Evolutionary conservation across 30 jellyfish, hydroid and myxozoan genomes (phyloP), one percentile per base, ranked within the genome.

Genomic region (Catostylus mosaicus): DNA sequence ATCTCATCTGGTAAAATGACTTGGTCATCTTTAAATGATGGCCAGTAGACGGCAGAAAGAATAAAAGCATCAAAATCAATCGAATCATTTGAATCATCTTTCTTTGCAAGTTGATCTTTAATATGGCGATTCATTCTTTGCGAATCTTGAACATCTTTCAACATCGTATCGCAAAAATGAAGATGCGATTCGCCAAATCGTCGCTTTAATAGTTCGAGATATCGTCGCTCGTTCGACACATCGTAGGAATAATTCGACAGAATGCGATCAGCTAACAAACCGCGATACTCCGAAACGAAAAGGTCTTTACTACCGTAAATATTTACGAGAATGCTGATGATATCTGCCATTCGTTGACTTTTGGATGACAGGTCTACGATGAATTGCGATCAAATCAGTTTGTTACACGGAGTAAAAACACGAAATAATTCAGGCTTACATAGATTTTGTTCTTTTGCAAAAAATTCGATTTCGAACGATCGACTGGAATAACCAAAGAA

Each of bases 281-380:
- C 75, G n/a, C 97, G 82, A 47, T 95, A 95, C 69, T 85, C 98
- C 60, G 97, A 88, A 7, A 89, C 99, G 64, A 94, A 94, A 59
- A 84, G 75, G 64, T 94, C 99, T 77, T 94, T 96, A 82, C 97
- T 88, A 40, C 99, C 99, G 78, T 94, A 94, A 32, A 94, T 88
- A 83, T 94, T 94, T 45, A 94, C 97, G 9, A 94, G 95, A 5
- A 94, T 87, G 68, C 90, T 94, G 57, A 94, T 88, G 75, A 94
- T 94, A 73, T 94, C 99, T 1, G 99, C 96, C 40, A 96, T 94
- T 31, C 99, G 52, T 65, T 94, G 97, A 45, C 90, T 66, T 47
- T 81, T 94, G 16, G 97, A 81, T 1, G 97, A 82, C 24, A 83
- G 33, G 57, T 88, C 98, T 93, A 22, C 37, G 26, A 59, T 22